Base-by-base conservation (phyloP, 2,113 vertebrate genomes). In the Takifugu flavidus region DNA sequence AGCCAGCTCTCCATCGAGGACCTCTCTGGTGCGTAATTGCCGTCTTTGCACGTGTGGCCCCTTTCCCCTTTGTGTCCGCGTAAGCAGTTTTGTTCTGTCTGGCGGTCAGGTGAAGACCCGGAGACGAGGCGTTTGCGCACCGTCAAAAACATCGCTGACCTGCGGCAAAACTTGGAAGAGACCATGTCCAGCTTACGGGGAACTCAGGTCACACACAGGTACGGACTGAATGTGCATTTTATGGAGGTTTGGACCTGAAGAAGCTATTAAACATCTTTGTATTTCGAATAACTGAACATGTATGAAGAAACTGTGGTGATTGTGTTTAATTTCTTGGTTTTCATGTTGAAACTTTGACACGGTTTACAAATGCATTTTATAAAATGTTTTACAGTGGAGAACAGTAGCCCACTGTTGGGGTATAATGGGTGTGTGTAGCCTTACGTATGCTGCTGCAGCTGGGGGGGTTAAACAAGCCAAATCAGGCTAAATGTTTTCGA, bases 131-230 rank as follows among this genome's bases (percentile, higher is more conserved):
- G 96, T 1, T 53, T 98, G 51, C 90, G 95, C 42, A 98, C 96
- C 0, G 96, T 98, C 63, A 98, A 94, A 62, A 98, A 98, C 89
- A 98, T 98, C 0, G 96, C 96, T 0, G 96, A 98, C 55, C 92
- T 98, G 6, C 91, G 96, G 25, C 95, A 98, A 84, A 98, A 98
- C 78, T 70, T 98, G 79, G 96, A 98, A 81, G 96, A 98, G 72
- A 98, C 96, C 4, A 98, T 98, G 96, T 98, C 95, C 66, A 98
- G 95, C 26, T 79, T 98, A 52, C 82, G 96, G 69, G 96, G 96
- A 83, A 98, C 95, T 67, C 96, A 98, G 87, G 91, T 98, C 81
- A 92, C 95, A 51, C 96, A 98, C 82, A 91, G 90, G 90, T 91
- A 53, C 46, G 25, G 4, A 34, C 8, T 34, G 5, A 34, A 2